These are phyloP conservation scores for Pachyuromys duprasi DNA, from an alignment of 2,797 vertebrate species.

Conservation along the genomic window DNA sequence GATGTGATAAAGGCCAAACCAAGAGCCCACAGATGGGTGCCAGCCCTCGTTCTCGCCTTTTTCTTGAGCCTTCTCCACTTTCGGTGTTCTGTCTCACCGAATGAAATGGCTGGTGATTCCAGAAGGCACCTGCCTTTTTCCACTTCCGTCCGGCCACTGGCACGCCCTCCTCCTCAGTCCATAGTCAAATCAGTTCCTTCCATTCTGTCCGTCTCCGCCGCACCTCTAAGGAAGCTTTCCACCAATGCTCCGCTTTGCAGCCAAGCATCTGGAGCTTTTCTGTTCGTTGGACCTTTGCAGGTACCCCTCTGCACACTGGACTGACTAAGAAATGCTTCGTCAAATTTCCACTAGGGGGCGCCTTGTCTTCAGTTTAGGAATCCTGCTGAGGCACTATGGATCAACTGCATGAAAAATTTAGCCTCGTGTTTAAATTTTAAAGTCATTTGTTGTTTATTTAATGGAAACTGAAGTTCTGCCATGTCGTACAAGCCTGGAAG, in stretches of 20 bases:
- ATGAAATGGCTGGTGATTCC: not conserved
- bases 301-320: accelerated
- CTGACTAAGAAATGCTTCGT: not conserved
- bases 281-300: not conserved
- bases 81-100: not conserved
- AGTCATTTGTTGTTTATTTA: constrained; percentile 84
- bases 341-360: constrained; percentile 70
- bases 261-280: not conserved
- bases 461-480: constrained; percentile 84
- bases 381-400: constrained; percentile 22
- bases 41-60: not conserved
- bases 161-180: not conserved
- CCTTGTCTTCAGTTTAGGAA: constrained; percentile 72
- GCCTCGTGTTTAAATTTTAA: constrained; percentile 85
- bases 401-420: constrained; percentile 85
- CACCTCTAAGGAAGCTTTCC: not conserved
- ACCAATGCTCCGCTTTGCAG: not conserved
- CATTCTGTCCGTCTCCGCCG: not conserved
- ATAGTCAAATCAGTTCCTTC: not conserved
- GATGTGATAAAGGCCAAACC: not conserved
- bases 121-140: not conserved
- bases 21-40: not conserved
- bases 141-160: accelerated
- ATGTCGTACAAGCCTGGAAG: constrained; percentile 76
- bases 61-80: not conserved